Conservation (phyloP, 2,797 vertebrate genomes). For the Ptychobarbus kaznakovi region DNA sequence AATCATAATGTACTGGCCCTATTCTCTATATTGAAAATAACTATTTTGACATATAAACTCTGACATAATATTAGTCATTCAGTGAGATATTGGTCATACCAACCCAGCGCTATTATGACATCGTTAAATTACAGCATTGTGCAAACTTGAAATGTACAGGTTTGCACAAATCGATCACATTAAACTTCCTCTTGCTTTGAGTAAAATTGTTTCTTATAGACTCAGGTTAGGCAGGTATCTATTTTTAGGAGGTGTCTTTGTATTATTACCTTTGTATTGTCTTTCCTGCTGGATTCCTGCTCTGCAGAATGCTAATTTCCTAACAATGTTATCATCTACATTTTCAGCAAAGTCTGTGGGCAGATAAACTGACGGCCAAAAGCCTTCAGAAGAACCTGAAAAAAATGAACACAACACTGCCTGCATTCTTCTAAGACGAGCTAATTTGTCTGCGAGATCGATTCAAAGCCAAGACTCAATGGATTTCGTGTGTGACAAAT, state of each 20-base stretch:
- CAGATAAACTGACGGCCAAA: conserved; percentile 21
- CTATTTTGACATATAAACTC: background rate
- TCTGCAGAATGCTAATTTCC: background rate
- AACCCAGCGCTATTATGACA: background rate
- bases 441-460: conserved; percentile 9
- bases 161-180: conserved; percentile 40
- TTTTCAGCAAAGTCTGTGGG: conserved; percentile 33
- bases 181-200: conserved; percentile 36
- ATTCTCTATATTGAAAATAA: background rate
- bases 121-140: conserved; percentile 18
- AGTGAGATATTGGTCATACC: background rate
- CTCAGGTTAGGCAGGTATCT: conserved; percentile 43
- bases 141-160: conserved; percentile 36
- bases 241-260: background rate
- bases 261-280: conserved; percentile 7
- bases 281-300: conserved; percentile 14
- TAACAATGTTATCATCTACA: conserved; percentile 10
- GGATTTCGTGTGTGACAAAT: conserved; percentile 11
- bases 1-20: background rate
- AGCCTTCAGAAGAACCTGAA: background rate
- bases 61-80: background rate
- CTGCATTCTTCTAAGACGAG: conserved; percentile 19
- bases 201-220: background rate
- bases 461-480: conserved; percentile 2
- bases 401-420: background rate